Evolutionary conservation across 2,113 vertebrate species (phyloP).

Genomic region (Budorcas taxicolor): DNA sequence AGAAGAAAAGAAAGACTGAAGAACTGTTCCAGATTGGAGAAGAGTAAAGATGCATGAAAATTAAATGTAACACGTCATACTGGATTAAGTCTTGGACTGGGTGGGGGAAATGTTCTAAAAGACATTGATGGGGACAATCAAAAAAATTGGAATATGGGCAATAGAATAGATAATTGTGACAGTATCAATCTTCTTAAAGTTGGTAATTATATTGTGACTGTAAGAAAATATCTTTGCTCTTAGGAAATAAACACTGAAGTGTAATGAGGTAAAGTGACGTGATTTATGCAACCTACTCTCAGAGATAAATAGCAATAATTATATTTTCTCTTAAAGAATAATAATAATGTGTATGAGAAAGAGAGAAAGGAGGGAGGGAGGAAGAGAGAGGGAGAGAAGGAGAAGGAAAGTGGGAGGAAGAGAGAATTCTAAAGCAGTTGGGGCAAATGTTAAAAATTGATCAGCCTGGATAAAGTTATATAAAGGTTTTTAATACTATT

Average conservation of each 20-base stretch:
- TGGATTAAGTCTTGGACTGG: background rate
- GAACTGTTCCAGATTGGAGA: background rate
- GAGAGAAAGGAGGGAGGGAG: background rate
- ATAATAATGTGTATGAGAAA: background rate
- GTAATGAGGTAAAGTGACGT: background rate
- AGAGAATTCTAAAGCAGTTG: background rate
- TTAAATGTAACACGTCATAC: background rate
- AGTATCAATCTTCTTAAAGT: constrained; percentile 20
- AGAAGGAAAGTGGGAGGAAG: background rate
- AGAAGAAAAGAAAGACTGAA: background rate
- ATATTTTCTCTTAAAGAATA: background rate
- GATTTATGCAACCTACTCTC: background rate
- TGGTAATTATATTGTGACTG: background rate
- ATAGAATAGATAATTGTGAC: background rate
- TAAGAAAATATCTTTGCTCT: background rate
- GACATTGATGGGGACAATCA: background rate
- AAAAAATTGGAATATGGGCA: background rate
- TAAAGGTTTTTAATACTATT: background rate
- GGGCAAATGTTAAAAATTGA: background rate
- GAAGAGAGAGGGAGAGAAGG: background rate
- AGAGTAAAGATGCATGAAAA: background rate
- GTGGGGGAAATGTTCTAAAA: background rate
- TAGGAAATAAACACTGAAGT: background rate
- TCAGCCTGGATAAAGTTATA: background rate
- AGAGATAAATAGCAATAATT: background rate